These are phyloP conservation scores for Elachura formosa DNA, from an alignment of 2,113 vertebrate species.

Conservation along the genomic window DNA sequence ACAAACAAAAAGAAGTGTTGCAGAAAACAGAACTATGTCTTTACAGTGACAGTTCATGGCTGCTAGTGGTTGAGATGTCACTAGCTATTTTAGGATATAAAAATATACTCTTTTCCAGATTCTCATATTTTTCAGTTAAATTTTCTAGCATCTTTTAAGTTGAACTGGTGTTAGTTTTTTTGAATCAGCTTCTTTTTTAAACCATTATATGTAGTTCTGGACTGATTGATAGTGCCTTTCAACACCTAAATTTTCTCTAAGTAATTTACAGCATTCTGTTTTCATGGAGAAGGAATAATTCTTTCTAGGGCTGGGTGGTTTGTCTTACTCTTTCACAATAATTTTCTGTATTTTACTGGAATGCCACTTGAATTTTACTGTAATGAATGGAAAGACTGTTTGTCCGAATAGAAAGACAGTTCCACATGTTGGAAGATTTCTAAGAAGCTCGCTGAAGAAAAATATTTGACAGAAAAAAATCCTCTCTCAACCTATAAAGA, in stretches of 20 bases:
- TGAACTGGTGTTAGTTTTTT: background rate
- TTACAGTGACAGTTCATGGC: background rate
- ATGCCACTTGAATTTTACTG: background rate
- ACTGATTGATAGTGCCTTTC: background rate
- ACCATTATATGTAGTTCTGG: background rate
- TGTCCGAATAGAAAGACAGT: background rate
- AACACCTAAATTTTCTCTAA: background rate
- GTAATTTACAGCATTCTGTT: background rate
- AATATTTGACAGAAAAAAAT: background rate
- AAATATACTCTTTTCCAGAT: background rate
- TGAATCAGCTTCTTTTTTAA: background rate
- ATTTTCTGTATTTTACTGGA: background rate
- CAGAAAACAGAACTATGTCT: background rate
- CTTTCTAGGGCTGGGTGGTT: background rate
- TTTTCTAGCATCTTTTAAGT: background rate
- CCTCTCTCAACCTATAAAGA: background rate
- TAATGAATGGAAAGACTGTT: background rate
- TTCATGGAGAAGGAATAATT: background rate
- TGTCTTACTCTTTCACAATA: background rate
- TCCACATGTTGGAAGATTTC: background rate
- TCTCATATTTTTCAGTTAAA: background rate
- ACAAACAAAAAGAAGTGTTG: background rate
- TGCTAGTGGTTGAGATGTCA: background rate
- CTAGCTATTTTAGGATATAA: background rate
- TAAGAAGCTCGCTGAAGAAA: background rate